Evolutionary conservation across 2,113 vertebrate species (phyloP).

Genomic region (Ammodytes marinus): DNA sequence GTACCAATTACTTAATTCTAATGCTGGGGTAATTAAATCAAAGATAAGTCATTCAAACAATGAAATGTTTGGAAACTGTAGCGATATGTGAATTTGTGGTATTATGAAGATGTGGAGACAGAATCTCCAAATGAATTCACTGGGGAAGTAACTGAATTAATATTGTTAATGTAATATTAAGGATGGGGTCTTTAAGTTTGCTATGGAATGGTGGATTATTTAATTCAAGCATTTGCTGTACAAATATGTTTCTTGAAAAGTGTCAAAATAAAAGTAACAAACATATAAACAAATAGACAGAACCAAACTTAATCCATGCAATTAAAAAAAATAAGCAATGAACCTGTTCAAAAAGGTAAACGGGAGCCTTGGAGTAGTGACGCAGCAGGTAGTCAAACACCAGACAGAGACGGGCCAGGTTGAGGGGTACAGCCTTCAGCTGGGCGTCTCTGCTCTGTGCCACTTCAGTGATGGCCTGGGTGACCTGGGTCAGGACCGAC

Average conservation of each 20-base stretch:
- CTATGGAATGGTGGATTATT: not conserved
- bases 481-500: constrained; percentile 87
- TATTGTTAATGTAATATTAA: not conserved
- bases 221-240: not conserved
- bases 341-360: constrained; percentile 98
- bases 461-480: constrained; percentile 93
- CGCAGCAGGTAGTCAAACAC: constrained; percentile 97
- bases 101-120: not conserved
- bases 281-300: not conserved
- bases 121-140: not conserved
- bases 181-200: not conserved
- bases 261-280: not conserved
- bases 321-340: constrained; percentile 26
- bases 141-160: too few relatives aligned
- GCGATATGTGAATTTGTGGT: not conserved
- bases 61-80: not conserved
- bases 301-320: not conserved
- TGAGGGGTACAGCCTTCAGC: constrained; percentile 89
- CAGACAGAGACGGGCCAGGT: constrained; percentile 91
- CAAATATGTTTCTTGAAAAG: not conserved
- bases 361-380: constrained; percentile 92
- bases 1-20: not conserved
- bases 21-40: not conserved
- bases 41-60: not conserved
- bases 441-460: constrained; percentile 89